Evolutionary conservation across 2,888 invertebrate species (phyloP), one percentile per base, ranked within the genome.

Genomic region (Diaperis boleti): DNA sequence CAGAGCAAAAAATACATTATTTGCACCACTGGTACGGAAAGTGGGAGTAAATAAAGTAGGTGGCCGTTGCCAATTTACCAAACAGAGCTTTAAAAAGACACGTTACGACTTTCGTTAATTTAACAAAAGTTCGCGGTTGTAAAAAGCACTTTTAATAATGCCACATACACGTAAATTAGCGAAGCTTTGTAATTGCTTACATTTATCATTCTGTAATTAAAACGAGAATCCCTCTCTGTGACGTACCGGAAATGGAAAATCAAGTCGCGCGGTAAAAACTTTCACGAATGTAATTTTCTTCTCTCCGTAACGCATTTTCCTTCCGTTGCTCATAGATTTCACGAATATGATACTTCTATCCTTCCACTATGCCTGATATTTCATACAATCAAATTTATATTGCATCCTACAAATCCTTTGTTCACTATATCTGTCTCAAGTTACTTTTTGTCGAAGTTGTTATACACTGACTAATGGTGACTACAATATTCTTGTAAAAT

Each of bases 281-380:
- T 13, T 15, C 7, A 10, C 39, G 5, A 39, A 13, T 39, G 39
- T 39, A 39, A 39, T 39, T 39, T 39, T 7, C 39, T 13, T 17
- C 6, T 39, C 39, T 13, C 39, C 18, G 8, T 17, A 18, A 15
- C 14, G 15, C n/a, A 39, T 39, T 39, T 39, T 15, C 15, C 13
- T 39, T n/a, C n/a, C 39, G 11, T n/a, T 39, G n/a, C 18, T 39
- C 39, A 39, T n/a, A 39, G 33, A 33, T 33, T 33, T 33, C 5
- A 3, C 33, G n/a, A 33, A 33, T 26, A 26, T 5, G 26, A 26
- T 26, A 26, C 26, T 26, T 26, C 26, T n/a, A n/a, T 33, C 11
- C 33, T 33, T 33, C 33, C 33, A 11, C 11, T 11, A 33, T 11
- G 5, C 10, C 33, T 13, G 11, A 11, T 33, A 33, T 33, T 33